Evolutionary conservation across 2,888 invertebrate genomes (phyloP).

Genomic region (Beris chalybata): DNA sequence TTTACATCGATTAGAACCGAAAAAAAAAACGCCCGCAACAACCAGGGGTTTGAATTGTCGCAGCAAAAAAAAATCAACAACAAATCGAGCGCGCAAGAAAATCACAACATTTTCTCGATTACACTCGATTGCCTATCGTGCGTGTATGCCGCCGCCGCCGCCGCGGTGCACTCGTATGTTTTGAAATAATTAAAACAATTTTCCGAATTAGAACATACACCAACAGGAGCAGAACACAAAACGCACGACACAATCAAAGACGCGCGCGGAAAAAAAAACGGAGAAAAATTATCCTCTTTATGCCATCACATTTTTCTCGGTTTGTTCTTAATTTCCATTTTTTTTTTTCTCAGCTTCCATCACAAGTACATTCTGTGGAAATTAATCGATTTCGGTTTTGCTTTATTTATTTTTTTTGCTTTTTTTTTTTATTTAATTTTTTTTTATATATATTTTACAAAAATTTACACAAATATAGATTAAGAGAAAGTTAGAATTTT

Average conservation of each 20-base stretch:
- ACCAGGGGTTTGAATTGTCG: no score
- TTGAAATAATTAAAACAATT: no score
- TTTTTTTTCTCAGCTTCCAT: slow-evolving; percentile 27
- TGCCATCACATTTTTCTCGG: slow-evolving; percentile 19
- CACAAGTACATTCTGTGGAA: slow-evolving; percentile 29
- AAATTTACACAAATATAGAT: slow-evolving; percentile 43
- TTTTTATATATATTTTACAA: slow-evolving; percentile 41
- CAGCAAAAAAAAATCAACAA: no score
- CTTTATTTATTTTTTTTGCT: slow-evolving; percentile 30
- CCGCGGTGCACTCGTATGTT: no score
- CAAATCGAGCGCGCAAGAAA: no score
- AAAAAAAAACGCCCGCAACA: no score
- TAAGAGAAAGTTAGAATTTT: slow-evolving; percentile 34
- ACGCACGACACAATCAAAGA: slow-evolving; percentile 6
- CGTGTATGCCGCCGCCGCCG: no score
- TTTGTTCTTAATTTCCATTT: slow-evolving; percentile 22
- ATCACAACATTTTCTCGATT: no score
- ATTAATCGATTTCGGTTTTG: slow-evolving; percentile 31
- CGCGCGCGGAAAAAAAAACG: slow-evolving; percentile 10
- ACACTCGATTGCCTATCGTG: no score
- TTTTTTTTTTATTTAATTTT: slow-evolving; percentile 31
- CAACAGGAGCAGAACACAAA: no score
- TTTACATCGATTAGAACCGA: no score
- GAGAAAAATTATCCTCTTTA: neutral
- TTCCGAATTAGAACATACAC: no score